Evolutionary conservation across 2,113 vertebrate genomes (phyloP).

Genomic region (Machaerirhynchus nigripectus): DNA sequence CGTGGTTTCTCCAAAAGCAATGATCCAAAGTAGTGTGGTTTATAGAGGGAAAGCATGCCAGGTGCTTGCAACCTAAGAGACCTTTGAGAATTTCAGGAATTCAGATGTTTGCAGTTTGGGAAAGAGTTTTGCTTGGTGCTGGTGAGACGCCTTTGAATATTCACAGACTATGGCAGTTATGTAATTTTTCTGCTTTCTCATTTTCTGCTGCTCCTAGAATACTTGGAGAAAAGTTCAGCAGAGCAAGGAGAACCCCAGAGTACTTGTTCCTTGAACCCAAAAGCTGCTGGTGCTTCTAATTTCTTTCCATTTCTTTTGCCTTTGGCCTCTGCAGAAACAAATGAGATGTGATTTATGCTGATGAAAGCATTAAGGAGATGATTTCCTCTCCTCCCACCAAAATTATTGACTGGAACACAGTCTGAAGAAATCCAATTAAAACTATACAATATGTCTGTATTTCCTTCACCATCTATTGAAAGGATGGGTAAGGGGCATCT

Average conservation of each 20-base stretch:
- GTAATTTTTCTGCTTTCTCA: neutral
- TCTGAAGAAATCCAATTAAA: constrained; percentile 24
- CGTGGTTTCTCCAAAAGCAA: neutral
- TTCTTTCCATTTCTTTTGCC: neutral
- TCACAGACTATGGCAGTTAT: neutral
- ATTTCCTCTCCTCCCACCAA: constrained; percentile 2
- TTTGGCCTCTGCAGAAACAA: neutral
- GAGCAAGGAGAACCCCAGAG: neutral
- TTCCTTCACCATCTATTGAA: neutral
- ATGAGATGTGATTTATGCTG: neutral
- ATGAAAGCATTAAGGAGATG: neutral
- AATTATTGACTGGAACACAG: neutral
- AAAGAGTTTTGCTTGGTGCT: neutral
- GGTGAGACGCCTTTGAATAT: neutral
- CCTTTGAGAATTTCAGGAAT: neutral
- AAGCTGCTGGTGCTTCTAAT: neutral
- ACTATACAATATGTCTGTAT: neutral
- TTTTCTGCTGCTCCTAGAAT: neutral
- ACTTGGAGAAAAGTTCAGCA: neutral
- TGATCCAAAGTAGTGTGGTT: neutral
- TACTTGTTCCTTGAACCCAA: neutral
- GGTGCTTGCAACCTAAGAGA: neutral
- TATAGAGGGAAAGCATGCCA: neutral
- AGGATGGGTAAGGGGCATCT: neutral
- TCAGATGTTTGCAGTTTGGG: neutral